phyloP scores from a whole-genome alignment of 2,888 invertebrate species.

The Cryptosula pallasiana region DNA sequence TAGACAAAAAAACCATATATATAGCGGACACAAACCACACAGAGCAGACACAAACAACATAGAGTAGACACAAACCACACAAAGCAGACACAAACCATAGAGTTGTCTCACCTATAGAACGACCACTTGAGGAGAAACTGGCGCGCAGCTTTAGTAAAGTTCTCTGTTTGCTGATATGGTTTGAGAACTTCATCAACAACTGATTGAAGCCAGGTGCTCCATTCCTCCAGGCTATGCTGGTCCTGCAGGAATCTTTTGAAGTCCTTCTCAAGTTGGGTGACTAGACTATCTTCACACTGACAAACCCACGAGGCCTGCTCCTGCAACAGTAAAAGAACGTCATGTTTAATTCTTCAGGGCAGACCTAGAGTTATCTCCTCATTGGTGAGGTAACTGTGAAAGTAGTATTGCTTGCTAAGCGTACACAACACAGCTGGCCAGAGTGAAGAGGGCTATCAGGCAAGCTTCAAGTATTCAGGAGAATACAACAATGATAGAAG shows the following conservation, averaged over 20 bases:
- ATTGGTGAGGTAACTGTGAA: no score
- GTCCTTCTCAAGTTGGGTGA: slow-evolving; percentile 80
- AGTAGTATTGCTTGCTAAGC: no score
- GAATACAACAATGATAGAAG: no score
- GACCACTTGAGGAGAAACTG: slow-evolving; percentile 97
- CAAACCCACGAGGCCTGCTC: slow-evolving; percentile 94
- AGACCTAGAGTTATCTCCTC: no score
- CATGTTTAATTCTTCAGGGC: no score
- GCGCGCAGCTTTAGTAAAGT: slow-evolving; percentile 55
- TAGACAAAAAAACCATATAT: not conserved
- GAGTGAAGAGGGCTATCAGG: no score
- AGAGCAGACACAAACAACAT: not conserved
- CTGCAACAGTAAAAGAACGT: no score
- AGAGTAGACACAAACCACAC: not conserved
- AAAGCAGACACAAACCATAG: not conserved
- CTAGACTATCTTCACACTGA: slow-evolving; percentile 81
- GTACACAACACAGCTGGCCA: no score
- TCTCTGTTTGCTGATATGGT: slow-evolving; percentile 64
- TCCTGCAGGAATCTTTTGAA: slow-evolving; percentile 65
- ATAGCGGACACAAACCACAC: not conserved
- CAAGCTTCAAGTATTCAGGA: no score
- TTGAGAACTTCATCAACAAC: slow-evolving; percentile 85
- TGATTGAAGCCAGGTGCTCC: slow-evolving; percentile 94
- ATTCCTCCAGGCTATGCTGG: slow-evolving; percentile 88
- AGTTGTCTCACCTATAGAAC: slow-evolving; percentile 72